Evolutionary conservation across 2,888 invertebrate genomes (phyloP).

Genomic region (Eledone cirrhosa): DNA sequence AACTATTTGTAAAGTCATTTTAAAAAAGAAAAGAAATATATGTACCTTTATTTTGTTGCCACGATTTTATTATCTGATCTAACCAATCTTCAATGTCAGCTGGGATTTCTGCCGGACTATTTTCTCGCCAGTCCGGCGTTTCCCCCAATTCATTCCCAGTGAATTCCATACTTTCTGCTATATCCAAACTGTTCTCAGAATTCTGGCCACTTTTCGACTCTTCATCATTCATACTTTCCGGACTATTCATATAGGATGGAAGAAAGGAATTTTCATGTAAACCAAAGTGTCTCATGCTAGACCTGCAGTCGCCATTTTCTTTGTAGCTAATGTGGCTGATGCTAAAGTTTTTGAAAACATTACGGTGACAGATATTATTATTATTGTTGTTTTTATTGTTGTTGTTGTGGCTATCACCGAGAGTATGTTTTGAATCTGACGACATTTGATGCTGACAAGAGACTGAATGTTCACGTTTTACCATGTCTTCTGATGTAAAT

Average conservation of each 20-base stretch:
- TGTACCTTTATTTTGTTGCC: constrained; percentile 24
- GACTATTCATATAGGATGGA: constrained; percentile 25
- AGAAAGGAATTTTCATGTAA: background rate
- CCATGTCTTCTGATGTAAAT: background rate
- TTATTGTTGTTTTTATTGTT: background rate
- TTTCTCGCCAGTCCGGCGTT: constrained; percentile 19
- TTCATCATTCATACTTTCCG: constrained; percentile 18
- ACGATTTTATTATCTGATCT: constrained; percentile 20
- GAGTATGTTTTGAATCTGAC: background rate
- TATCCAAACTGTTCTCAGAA: background rate
- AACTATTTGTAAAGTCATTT: too few relatives aligned
- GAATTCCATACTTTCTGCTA: constrained; percentile 10
- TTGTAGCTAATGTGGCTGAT: too few relatives aligned
- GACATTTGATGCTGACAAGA: constrained; percentile 3
- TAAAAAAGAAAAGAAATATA: background rate
- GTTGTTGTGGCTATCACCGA: background rate
- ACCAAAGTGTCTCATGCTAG: too few relatives aligned
- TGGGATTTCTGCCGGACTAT: background rate
- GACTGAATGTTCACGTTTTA: background rate
- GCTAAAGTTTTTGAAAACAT: too few relatives aligned
- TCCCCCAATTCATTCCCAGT: background rate
- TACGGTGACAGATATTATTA: too few relatives aligned
- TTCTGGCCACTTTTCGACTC: constrained; percentile 3
- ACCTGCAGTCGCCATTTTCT: too few relatives aligned
- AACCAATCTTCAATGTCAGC: constrained; percentile 22